These are phyloP conservation scores for Amia ocellicauda DNA, from an alignment of 2,113 vertebrate species.

Conservation along the genomic window DNA sequence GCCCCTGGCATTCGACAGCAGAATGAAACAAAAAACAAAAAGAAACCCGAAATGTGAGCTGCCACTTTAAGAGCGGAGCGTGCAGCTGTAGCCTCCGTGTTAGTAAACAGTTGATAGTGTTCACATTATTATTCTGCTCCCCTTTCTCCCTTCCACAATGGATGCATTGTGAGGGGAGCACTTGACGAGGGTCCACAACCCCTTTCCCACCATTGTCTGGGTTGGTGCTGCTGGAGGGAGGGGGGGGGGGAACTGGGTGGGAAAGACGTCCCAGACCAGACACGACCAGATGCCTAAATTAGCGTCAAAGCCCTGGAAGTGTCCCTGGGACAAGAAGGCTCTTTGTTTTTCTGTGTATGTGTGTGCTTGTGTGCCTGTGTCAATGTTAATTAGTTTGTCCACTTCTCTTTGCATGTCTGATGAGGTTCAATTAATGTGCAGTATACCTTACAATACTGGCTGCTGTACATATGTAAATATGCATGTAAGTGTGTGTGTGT, in stretches of 20 bases:
- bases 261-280: conserved; percentile 56
- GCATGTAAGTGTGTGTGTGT: no score
- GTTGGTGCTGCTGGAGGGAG: conserved; percentile 45
- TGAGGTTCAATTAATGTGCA: conserved; percentile 44
- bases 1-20: conserved; percentile 17
- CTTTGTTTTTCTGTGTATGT: conserved; percentile 72
- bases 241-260: conserved; percentile 47
- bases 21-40: conserved; percentile 20
- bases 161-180: conserved; percentile 82
- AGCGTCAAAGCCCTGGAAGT: conserved; percentile 78
- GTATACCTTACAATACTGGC: no score
- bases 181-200: conserved; percentile 82
- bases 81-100: conserved; percentile 79
- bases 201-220: conserved; percentile 75
- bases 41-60: conserved; percentile 10
- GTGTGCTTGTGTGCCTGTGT: conserved; percentile 47
- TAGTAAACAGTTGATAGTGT: conserved; percentile 84
- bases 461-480: no score
- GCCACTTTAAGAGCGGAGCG: conserved; percentile 15
- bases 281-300: conserved; percentile 93
- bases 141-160: conserved; percentile 75
- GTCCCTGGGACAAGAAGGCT: conserved; percentile 70
- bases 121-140: conserved; percentile 79
- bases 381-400: conserved; percentile 79
- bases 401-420: conserved; percentile 79